phyloP scores from a whole-genome alignment of 2,113 vertebrate species.

The Nibea albiflora region DNA sequence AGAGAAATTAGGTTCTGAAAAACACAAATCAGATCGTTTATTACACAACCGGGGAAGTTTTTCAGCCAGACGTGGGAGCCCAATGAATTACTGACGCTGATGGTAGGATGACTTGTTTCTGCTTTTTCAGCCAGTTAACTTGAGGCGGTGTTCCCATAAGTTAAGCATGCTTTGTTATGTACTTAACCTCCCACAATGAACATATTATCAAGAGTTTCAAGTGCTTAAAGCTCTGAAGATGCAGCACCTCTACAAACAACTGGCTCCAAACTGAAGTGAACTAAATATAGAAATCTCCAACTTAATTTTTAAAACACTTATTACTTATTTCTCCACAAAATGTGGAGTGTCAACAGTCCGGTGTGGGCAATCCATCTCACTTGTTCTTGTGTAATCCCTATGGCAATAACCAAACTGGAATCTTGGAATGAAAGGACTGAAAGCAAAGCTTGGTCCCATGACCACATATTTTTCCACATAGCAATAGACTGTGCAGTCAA shows the following conservation, averaged over 20 bases:
- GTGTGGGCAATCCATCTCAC: background rate
- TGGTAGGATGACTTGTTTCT: background rate
- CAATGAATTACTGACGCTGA: background rate
- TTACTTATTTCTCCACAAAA: background rate
- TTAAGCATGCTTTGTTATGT: background rate
- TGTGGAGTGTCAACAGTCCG: background rate
- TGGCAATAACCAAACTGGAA: slow-evolving; percentile 13
- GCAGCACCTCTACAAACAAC: background rate
- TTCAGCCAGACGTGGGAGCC: background rate
- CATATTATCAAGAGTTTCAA: background rate
- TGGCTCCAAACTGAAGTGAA: background rate
- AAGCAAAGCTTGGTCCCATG: slow-evolving; percentile 28
- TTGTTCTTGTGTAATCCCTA: background rate
- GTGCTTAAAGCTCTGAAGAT: background rate
- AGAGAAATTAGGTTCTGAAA: slow-evolving; percentile 47
- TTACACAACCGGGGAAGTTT: background rate
- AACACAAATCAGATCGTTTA: slow-evolving; percentile 12
- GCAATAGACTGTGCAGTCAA: slow-evolving; percentile 8
- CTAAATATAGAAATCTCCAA: background rate
- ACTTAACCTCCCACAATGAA: background rate
- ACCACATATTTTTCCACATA: slow-evolving; percentile 16
- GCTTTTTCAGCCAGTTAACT: background rate
- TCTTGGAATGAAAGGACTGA: background rate
- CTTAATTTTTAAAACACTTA: background rate
- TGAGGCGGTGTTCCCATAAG: background rate